Evolutionary conservation across 53 echinoderm and acorn worm genomes (phyloP), one percentile per base, ranked within the genome.

Genomic region (Stichopus horrens): DNA sequence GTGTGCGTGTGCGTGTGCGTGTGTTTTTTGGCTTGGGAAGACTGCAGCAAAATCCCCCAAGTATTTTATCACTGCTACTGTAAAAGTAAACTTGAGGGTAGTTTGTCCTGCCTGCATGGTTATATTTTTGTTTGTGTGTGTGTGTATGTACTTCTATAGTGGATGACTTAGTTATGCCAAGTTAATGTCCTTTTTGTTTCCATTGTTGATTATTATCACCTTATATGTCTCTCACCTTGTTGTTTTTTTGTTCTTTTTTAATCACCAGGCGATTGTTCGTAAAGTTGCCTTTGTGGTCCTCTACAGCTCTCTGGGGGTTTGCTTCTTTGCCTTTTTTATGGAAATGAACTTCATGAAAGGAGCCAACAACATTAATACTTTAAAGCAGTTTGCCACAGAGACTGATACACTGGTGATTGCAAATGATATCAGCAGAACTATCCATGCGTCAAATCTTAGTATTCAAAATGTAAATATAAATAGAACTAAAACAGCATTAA

Each of bases 271-370:
- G 51, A 65, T 66, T 59, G 23, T 85, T 65, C 65, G 67, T 22
- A 85, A 52, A 23, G 63, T 85, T 51, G 59, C 53, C 65, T 66
- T 52, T 11, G 58, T 85, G 68, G 18, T 85, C 21, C 37, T 67
- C 23, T 85, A 85, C 63, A 66, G 85, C 53, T 59, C 65, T 22
- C 65, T 85, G 54, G 85, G 85, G 66, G 16, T 85, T 2, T 63
- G 57, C 9, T 85, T 21, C 52, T 85, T 85, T 18, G 63, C 66
- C 5, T 66, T 85, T 37, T 85, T 85, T 52, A 11, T 67, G 21
- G 65, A 85, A n/a, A 23, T 51, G 7, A 67, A 10, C 85, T 52
- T 67, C 51, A 37, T 85, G 23, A 85, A 23, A 4, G 52, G 67
- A 53, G 58, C 23, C 51, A 65, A 85, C 58, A 18, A 18, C 18